Base-by-base conservation (phyloP, 2,113 vertebrate genomes). In the Morphnarchus princeps region DNA sequence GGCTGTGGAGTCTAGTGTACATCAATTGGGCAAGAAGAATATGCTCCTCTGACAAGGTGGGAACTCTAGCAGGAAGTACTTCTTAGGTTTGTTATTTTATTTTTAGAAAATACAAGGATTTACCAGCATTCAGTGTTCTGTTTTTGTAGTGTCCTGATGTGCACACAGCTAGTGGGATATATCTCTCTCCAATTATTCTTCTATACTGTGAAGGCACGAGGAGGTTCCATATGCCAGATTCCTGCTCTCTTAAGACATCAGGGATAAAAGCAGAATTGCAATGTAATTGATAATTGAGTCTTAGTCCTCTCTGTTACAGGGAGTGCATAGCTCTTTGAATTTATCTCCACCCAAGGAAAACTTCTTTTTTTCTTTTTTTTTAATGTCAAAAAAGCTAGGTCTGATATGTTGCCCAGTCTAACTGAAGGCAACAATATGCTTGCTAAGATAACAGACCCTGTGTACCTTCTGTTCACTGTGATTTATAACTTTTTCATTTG, bases 181-280 rank as follows among this genome's bases (percentile, higher is more conserved):
- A 15, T 10, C 25, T 77, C 40, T 78, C n/a, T 90, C 24, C 54
- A 40, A 0, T 16, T 92, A 25, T 34, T 87, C 34, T 38, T 85
- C 34, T 38, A 1, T 26, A 62, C 11, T 47, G 7, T 76, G 10
- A 84, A 59, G 15, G 18, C 2, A 3, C 0, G 0, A 82, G n/a
- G 24, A 87, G 5, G 32, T 32, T 87, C 61, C 11, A 10, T 79
- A 13, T 32, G 16, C 8, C 47, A 71, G 22, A 42, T 59, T 71
- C 34, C 54, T 71, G 13, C n/a, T 89, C 42, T 84, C 34, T 71
- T 45, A 52, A 82, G 32, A 63, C 11, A 65, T 36, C 38, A 52
- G 3, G 7, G 31, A 65, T 73, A 84, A 94, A 89, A 91, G 52
- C 13, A 91, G 49, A 89, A 67, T 79, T 95, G 58, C 14, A 79